phyloP scores from a whole-genome alignment of 2,888 invertebrate species.

The Pheosia gnoma region DNA sequence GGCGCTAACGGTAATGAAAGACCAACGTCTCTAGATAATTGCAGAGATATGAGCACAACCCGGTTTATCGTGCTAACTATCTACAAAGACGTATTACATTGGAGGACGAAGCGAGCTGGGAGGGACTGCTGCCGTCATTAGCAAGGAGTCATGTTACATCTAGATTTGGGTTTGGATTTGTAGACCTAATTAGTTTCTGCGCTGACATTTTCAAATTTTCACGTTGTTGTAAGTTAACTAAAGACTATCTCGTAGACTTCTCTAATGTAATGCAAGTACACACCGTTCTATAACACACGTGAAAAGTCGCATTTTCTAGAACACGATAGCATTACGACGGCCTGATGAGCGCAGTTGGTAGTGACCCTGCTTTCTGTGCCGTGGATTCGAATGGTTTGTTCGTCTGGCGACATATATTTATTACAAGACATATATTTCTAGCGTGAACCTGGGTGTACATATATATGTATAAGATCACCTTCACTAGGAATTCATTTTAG shows the following conservation, averaged over 20 bases:
- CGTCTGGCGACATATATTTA: too few species aligned
- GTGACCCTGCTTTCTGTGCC: too few species aligned
- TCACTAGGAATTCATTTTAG: too few species aligned
- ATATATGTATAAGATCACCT: too few species aligned
- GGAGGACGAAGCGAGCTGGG: constrained; percentile 28
- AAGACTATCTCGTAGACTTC: neutral
- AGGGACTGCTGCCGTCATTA: constrained; percentile 47
- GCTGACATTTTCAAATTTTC: constrained; percentile 1
- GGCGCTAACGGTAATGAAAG: constrained; percentile 48
- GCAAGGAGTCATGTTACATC: constrained; percentile 53
- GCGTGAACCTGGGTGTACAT: too few species aligned
- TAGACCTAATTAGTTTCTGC: constrained; percentile 8
- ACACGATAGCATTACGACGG: too few species aligned
- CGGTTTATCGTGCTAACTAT: constrained; percentile 48
- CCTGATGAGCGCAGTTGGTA: too few species aligned
- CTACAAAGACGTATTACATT: constrained; percentile 40
- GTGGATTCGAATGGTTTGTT: too few species aligned
- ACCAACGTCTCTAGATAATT: constrained; percentile 54
- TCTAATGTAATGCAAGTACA: too few species aligned
- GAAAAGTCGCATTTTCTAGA: too few species aligned
- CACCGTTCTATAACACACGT: too few species aligned
- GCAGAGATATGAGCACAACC: constrained; percentile 48
- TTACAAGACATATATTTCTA: too few species aligned
- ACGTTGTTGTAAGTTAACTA: neutral
- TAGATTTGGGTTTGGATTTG: constrained; percentile 41